Conservation (phyloP, 2,113 vertebrate genomes). For the Campylorhamphus procurvoides region DNA sequence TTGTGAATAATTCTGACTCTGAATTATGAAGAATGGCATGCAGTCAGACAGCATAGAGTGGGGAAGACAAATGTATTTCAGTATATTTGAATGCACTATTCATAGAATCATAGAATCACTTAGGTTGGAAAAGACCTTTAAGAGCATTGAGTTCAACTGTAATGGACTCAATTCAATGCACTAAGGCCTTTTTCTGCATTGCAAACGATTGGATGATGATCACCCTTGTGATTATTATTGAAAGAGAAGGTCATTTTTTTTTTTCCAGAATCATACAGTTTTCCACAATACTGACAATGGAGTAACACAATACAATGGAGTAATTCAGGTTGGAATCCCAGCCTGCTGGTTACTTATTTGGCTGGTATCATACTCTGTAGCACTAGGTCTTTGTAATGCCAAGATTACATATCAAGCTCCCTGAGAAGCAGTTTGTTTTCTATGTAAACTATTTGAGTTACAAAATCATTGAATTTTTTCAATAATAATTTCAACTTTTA, state of each 20-base stretch:
- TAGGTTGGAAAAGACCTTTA: neutral
- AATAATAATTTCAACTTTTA: neutral
- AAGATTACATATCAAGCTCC: neutral
- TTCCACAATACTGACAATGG: neutral
- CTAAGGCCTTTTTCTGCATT: neutral
- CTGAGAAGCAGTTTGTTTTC: neutral
- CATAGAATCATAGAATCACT: neutral
- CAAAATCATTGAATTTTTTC: neutral
- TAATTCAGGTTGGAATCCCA: neutral
- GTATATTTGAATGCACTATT: neutral
- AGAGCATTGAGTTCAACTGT: neutral
- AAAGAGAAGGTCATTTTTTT: neutral
- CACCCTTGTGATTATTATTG: neutral
- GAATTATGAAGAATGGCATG: neutral
- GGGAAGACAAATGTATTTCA: neutral
- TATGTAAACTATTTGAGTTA: neutral
- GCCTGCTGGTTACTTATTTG: neutral
- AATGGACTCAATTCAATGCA: neutral
- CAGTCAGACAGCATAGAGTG: neutral
- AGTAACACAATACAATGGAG: neutral
- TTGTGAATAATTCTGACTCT: neutral
- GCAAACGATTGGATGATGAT: neutral
- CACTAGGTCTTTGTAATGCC: neutral
- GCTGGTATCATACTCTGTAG: neutral
- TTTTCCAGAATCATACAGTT: neutral